phyloP scores from a whole-genome alignment of 2,888 invertebrate genomes.

The Yponomeuta evonymella region DNA sequence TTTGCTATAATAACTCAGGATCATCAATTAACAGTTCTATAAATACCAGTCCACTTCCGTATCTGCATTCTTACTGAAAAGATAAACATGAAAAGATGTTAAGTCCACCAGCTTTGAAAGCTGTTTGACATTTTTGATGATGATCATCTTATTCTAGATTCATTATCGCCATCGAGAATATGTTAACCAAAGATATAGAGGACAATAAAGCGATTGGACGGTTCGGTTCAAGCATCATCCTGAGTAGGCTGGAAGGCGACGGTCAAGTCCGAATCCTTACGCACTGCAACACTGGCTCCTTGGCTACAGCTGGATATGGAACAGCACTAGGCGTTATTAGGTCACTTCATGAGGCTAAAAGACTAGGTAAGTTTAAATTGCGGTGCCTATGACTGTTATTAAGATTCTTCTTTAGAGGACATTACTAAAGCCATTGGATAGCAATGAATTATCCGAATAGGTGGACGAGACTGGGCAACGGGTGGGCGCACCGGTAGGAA shows the following conservation, averaged over 20 bases:
- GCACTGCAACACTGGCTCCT: slow-evolving; percentile 98
- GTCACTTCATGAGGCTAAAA: slow-evolving; percentile 81
- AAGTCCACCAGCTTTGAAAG: too few relatives aligned
- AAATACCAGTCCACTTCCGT: neutral
- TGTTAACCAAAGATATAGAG: slow-evolving; percentile 89
- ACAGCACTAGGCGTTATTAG: slow-evolving; percentile 98
- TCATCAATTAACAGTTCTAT: slow-evolving; percentile 2
- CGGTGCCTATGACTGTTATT: neutral
- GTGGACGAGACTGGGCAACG: too few relatives aligned
- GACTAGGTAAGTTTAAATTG: slow-evolving; percentile 77
- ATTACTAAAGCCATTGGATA: too few relatives aligned
- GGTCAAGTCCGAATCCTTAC: slow-evolving; percentile 86
- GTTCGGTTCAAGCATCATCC: slow-evolving; percentile 87
- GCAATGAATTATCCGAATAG: too few relatives aligned
- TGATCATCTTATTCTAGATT: slow-evolving; percentile 75
- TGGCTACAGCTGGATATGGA: slow-evolving; percentile 97
- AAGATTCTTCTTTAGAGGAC: neutral
- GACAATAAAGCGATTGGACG: slow-evolving; percentile 92
- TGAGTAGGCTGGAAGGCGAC: slow-evolving; percentile 75
- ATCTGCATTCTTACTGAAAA: too few relatives aligned
- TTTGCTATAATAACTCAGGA: neutral
- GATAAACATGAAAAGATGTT: too few relatives aligned
- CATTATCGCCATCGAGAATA: slow-evolving; percentile 83
- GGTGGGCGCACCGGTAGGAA: too few relatives aligned
- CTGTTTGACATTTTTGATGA: neutral